Evolutionary conservation across 2,113 vertebrate species (phyloP), one percentile per base, ranked within the genome.

Genomic region (Isichthys henryi): DNA sequence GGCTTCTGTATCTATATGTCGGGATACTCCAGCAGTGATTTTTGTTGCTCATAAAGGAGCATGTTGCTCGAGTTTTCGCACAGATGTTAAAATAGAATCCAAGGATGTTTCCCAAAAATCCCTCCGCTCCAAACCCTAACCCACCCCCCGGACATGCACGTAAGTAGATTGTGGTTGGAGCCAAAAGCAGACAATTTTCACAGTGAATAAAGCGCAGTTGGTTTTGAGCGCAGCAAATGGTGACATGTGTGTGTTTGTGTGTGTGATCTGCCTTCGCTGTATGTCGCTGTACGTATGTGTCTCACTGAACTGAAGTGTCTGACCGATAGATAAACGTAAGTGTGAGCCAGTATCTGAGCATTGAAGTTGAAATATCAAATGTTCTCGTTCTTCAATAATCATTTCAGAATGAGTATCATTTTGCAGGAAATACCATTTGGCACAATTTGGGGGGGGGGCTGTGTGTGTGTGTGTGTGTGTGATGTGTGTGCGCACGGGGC

Each of bases 1-100:
- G 87, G 56, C 56, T 31, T 86, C 88, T 88, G 35, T 90, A 86
- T 86, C 89, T 88, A 49, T 86, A 91, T 89, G 83, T 87, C 89
- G 13, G 23, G 9, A 3, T 17, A 39, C 27, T 53, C 8, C 85
- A 50, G 46, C 83, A 21, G 45, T 15, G 83, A 27, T 50, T 50
- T 27, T 87, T 11, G 17, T n/a, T 21, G 4, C 31, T 9, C 48
- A 19, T 8, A 43, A 62, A 2, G 27, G 31, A 27, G 50, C n/a
- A 17, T 58, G 13, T 9, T 56, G 39, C 17, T 43, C 2, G 7
- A 58, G 52, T 58, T 31, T 56, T 56, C 39, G 50, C 52, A 58
- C 50, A 58, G 86, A 31, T 87, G 86, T 58, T 87, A 46, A 87
- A 87, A 56, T 87, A 46, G 35, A 56, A 56, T 17, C 27, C 86